Conservation (phyloP, 37 sponge, comb jelly and placozoan genomes). For the Halichondria panicea region DNA sequence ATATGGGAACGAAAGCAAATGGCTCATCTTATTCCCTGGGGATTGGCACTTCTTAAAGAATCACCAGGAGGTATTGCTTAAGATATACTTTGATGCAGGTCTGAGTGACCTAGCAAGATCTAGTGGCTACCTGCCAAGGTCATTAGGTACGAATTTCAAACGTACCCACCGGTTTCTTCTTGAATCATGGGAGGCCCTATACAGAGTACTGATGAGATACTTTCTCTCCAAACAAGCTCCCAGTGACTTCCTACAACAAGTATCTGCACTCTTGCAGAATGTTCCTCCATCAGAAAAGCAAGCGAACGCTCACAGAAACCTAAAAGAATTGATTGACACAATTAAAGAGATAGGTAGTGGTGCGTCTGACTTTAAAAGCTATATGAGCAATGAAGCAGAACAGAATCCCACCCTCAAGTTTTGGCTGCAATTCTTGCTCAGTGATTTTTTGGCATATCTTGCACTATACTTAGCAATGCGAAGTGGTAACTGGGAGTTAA, state of each 20-base stretch:
- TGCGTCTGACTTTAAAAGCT: conserved; percentile 3
- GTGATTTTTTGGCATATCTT: conserved; percentile 20
- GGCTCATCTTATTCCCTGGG: conserved; percentile 31
- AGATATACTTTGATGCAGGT: conserved; percentile 38
- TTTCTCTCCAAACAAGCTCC: conserved; percentile 7
- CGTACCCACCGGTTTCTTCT: conserved; percentile 25
- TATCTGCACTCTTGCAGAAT: neutral
- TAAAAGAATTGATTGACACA: neutral
- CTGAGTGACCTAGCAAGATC: conserved; percentile 19
- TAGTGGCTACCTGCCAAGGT: conserved; percentile 14
- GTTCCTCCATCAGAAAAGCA: conserved; percentile 4
- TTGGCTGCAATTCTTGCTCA: conserved; percentile 23
- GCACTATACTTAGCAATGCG: conserved; percentile 17
- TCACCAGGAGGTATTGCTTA: conserved; percentile 2
- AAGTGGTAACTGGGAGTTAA: conserved; percentile 34
- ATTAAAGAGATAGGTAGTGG: too few relatives aligned
- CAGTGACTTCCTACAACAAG: neutral
- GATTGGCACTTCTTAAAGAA: conserved; percentile 44
- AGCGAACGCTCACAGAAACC: neutral
- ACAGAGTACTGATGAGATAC: too few relatives aligned
- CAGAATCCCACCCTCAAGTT: conserved; percentile 11
- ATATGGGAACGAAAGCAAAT: conserved; percentile 11
- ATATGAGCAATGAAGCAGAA: neutral
- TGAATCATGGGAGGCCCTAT: conserved; percentile 19
- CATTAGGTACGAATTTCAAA: conserved; percentile 6